phyloP scores from a whole-genome alignment of 64 coral and sea anemone species.

The Dendrophyllia cribrosa region DNA sequence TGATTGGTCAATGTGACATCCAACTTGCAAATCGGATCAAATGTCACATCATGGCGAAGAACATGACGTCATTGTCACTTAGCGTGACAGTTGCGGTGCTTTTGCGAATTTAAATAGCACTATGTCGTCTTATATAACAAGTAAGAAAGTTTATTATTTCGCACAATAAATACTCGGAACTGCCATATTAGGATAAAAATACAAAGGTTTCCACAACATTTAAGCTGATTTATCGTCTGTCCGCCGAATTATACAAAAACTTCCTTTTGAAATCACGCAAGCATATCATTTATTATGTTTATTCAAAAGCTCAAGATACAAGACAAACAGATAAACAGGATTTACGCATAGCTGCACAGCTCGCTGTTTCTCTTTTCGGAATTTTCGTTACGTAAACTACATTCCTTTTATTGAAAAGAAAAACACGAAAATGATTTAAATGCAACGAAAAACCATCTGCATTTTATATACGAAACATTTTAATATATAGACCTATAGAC shows the following conservation, averaged over 20 bases:
- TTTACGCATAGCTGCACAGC: neutral
- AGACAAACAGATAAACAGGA: conserved; percentile 29
- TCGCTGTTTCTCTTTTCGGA: neutral
- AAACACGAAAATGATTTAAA: neutral
- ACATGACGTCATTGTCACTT: conserved; percentile 15
- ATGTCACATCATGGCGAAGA: conserved; percentile 5
- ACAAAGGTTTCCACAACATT: neutral
- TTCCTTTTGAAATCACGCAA: neutral
- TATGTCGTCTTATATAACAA: too few species aligned
- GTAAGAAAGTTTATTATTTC: neutral
- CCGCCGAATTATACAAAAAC: neutral
- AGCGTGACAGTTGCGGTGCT: neutral
- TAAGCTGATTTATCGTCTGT: neutral
- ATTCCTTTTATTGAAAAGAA: conserved; percentile 28
- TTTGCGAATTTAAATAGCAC: too few species aligned
- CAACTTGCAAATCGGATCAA: neutral
- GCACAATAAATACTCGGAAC: too few species aligned
- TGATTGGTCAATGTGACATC: neutral
- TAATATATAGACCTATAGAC: too few species aligned
- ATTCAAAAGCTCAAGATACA: neutral
- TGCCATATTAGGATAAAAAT: too few species aligned
- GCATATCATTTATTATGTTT: conserved; percentile 11
- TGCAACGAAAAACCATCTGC: too few species aligned
- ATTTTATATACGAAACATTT: too few species aligned
- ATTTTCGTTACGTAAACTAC: neutral